Conservation (phyloP, 2,113 vertebrate genomes). For the Myiozetetes cayanensis region DNA sequence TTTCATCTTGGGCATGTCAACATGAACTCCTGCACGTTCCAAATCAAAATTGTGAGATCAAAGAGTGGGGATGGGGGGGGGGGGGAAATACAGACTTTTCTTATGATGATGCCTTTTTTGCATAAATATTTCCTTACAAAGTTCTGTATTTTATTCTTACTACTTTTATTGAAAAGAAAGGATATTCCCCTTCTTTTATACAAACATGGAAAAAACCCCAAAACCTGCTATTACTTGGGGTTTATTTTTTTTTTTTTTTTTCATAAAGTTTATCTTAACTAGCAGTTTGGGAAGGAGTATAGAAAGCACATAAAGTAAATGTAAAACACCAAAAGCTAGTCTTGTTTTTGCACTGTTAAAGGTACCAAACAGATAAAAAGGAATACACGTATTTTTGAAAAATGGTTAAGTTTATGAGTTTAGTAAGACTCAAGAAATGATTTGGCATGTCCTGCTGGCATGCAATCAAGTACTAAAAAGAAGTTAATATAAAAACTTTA, state of each 20-base stretch:
- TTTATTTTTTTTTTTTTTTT: not conserved
- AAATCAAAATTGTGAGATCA: not conserved
- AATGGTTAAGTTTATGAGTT: not conserved
- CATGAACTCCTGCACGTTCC: constrained; percentile 20
- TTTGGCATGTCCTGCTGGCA: not conserved
- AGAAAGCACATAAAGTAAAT: not conserved
- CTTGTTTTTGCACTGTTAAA: not conserved
- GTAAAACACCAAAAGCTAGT: not conserved
- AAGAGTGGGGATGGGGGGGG: constrained; percentile 21
- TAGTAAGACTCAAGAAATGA: constrained; percentile 21
- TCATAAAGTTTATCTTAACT: not conserved
- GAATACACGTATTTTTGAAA: not conserved
- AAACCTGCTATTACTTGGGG: not conserved
- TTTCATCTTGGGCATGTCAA: constrained; percentile 54
- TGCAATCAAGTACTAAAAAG: not conserved
- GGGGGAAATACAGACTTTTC: not conserved
- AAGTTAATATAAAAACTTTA: not conserved
- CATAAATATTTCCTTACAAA: not conserved
- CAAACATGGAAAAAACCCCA: not conserved
- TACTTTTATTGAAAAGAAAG: not conserved
- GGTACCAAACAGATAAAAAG: not conserved
- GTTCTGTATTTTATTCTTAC: not conserved
- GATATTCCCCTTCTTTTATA: not conserved
- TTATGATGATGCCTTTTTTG: not conserved
- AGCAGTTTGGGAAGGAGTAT: not conserved